phyloP scores from a whole-genome alignment of 1,140 invertebrate species.

The Papilio dardanus region DNA sequence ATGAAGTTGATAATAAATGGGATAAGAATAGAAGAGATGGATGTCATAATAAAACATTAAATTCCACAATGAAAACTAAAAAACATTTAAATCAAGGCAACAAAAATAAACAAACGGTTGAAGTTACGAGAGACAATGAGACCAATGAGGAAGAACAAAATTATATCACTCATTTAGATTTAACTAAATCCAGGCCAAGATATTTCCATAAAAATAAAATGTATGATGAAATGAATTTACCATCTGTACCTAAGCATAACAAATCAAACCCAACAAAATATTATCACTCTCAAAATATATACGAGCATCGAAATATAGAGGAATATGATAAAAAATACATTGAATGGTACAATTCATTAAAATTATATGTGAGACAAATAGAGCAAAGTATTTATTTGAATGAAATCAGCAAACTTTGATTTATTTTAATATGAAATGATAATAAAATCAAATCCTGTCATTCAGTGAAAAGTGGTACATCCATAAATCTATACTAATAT shows the following conservation, averaged over 20 bases:
- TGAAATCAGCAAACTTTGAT: neutral
- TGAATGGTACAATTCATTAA: neutral
- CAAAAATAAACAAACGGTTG: slow-evolving; percentile 21
- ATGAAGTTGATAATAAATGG: slow-evolving; percentile 13
- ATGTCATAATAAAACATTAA: neutral
- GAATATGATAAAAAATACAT: slow-evolving; percentile 1
- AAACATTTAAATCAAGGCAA: slow-evolving; percentile 1
- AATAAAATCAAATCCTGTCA: too few species aligned
- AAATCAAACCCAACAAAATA: neutral
- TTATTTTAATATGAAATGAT: neutral
- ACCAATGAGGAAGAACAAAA: neutral
- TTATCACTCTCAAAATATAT: slow-evolving; percentile 4
- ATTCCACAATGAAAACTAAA: neutral
- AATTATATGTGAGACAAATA: neutral
- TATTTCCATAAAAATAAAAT: neutral
- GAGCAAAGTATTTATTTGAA: neutral
- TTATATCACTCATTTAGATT: neutral
- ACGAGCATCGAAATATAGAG: neutral
- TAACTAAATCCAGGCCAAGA: neutral
- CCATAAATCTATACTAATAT: too few species aligned
- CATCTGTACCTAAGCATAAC: neutral
- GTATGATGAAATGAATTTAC: neutral
- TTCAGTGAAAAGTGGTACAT: too few species aligned
- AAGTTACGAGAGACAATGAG: neutral
- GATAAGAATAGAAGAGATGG: neutral